Base-by-base conservation (phyloP, 2,888 invertebrate species). In the Mythimna loreyi region DNA sequence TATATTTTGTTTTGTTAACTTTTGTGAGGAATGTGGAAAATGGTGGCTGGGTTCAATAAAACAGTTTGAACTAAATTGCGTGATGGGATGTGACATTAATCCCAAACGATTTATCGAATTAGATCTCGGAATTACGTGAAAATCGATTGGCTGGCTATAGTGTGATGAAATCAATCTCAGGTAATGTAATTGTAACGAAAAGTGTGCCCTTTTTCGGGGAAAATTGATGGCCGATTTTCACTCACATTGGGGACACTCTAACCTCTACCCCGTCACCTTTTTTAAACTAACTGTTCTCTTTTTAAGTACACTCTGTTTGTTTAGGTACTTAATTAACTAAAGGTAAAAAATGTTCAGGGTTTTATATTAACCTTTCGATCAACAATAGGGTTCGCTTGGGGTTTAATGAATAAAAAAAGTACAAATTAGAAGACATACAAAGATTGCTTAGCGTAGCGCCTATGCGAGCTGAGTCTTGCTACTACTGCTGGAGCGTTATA, bases 51-150 rank as follows among this genome's bases (percentile, higher is more conserved):
- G 30, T 78, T 60, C 60, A 64, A 65, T 69, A n/a, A 56, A 60
- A 61, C 45, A 9, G 25, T 60, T 77, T 40, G 50, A 28, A 11
- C 30, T 21, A 33, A 60, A 76, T 60, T 45, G 23, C 25, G 25
- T 16, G 36, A 70, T 69, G 52, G 56, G 21, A 61, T 52, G 50
- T 70, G 72, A 73, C 50, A 40, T n/a, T 70, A 57, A 69, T 60
- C n/a, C 19, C n/a, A 28, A 52, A 25, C 2, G n/a, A 50, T 73
- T 47, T 61, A 70, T 73, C 16, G 45, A 25, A 60, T 69, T 19
- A 30, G 47, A 66, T 75, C 40, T 66, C 43, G 30, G 53, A 33
- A 72, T 43, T 56, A 40, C 49, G 3, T 40, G 33, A 25, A 55
- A 73, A 75, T 21, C n/a, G 47, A 58, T 67, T 53, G 19, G 53